Evolutionary conservation across 1,140 invertebrate species (phyloP).

Genomic region (Coelopa frigida): DNA sequence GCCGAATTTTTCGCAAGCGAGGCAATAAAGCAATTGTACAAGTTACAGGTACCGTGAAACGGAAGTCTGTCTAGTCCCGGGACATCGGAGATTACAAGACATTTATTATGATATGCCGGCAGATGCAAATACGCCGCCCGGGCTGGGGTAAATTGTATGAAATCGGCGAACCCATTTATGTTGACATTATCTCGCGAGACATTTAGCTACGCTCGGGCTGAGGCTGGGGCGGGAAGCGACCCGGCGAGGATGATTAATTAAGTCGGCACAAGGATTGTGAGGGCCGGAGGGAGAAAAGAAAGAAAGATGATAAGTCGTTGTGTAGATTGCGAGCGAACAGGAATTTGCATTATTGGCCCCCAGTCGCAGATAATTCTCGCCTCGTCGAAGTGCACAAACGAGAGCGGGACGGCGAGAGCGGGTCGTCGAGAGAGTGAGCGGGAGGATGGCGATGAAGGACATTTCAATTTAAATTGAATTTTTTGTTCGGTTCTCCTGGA

Average conservation of each 20-base stretch:
- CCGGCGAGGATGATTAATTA: conserved; percentile 9
- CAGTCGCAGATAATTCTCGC: too few relatives aligned
- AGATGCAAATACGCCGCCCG: conserved; percentile 16
- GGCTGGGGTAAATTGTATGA: conserved; percentile 16
- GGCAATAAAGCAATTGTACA: conserved; percentile 7
- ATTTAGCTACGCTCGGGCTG: conserved; percentile 6
- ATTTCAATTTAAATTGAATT: too few relatives aligned
- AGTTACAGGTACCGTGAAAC: conserved; percentile 5
- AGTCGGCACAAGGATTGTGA: background rate
- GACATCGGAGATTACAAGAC: conserved; percentile 5
- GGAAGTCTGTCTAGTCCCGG: conserved; percentile 1
- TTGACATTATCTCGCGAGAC: conserved; percentile 18
- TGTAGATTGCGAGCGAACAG: too few relatives aligned
- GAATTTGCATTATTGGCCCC: too few relatives aligned
- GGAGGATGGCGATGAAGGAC: too few relatives aligned
- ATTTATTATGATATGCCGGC: conserved; percentile 3
- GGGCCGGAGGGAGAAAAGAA: too few relatives aligned
- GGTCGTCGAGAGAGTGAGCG: too few relatives aligned
- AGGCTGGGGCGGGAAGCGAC: too few relatives aligned
- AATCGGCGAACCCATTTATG: conserved; percentile 17
- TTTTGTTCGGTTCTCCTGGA: too few relatives aligned
- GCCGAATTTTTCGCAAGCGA: background rate
- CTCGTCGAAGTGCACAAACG: too few relatives aligned
- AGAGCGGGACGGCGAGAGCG: too few relatives aligned
- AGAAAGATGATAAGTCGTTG: too few relatives aligned